phyloP scores from a whole-genome alignment of 2,888 invertebrate species.

The Erebia aethiops region DNA sequence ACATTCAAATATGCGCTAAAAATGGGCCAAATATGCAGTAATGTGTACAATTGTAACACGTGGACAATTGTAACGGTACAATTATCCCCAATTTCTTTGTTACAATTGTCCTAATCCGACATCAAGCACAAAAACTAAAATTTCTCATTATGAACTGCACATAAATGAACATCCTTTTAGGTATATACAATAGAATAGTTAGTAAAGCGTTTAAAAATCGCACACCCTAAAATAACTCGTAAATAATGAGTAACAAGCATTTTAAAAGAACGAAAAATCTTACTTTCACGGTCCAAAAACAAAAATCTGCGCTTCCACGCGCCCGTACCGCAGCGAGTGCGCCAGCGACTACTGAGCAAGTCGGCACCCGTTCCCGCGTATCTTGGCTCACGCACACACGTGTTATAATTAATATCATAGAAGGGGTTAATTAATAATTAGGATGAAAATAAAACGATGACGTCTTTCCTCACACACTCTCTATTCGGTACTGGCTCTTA shows the following conservation, averaged over 20 bases:
- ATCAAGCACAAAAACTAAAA: constrained; percentile 4
- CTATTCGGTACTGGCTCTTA: too few relatives aligned
- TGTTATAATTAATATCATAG: too few relatives aligned
- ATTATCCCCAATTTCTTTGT: constrained; percentile 4
- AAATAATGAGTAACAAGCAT: constrained; percentile 4
- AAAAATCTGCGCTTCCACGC: constrained; percentile 4
- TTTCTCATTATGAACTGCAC: constrained; percentile 4
- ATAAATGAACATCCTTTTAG: constrained; percentile 4
- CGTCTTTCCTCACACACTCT: too few relatives aligned
- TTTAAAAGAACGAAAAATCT: constrained; percentile 2
- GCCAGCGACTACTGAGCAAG: constrained; percentile 4
- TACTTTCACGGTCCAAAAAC: too few relatives aligned
- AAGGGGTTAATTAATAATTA: too few relatives aligned
- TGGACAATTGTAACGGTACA: constrained; percentile 4
- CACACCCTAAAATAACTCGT: constrained; percentile 1
- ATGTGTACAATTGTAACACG: constrained; percentile 4
- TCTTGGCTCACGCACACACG: constrained; percentile 4
- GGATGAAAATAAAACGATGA: too few relatives aligned
- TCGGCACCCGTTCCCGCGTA: constrained; percentile 4
- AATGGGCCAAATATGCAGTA: constrained; percentile 1
- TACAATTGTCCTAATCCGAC: constrained; percentile 1
- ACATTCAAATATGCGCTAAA: constrained; percentile 4
- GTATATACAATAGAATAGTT: constrained; percentile 2
- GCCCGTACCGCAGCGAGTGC: constrained; percentile 4
- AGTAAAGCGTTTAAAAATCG: constrained; percentile 4